These are phyloP conservation scores for Malacoraja senta DNA, from an alignment of 2,797 vertebrate species.

Conservation along the genomic window DNA sequence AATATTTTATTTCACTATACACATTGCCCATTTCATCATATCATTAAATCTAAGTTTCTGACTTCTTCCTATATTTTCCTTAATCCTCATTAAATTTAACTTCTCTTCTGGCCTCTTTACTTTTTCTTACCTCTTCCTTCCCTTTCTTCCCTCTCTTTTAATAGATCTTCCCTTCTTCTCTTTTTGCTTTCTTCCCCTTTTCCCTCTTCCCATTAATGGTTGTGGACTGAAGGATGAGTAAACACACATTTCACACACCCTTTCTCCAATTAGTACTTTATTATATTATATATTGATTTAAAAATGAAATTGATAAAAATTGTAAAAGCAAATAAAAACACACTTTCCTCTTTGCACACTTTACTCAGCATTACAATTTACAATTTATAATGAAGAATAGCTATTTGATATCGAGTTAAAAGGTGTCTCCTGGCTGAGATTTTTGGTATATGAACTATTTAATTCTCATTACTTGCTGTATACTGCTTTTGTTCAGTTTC, in stretches of 20 bases:
- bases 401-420: not conserved
- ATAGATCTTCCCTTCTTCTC: constrained; percentile 39
- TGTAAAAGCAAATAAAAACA: not conserved
- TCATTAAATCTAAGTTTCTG: constrained; percentile 14
- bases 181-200: constrained; percentile 38
- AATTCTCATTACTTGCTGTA: not conserved
- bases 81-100: not conserved
- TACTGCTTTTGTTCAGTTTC: not conserved
- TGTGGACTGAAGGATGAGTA: constrained; percentile 38
- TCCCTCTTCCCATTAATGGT: constrained; percentile 38
- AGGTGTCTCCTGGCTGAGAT: not conserved
- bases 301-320: constrained; percentile 27
- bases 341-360: not conserved
- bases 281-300: constrained; percentile 4
- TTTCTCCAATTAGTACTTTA: constrained; percentile 28
- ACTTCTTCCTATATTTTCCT: constrained; percentile 6
- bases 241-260: constrained; percentile 27
- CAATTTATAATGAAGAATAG: not conserved
- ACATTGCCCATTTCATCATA: not conserved
- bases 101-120: not conserved
- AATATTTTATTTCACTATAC: not conserved
- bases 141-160: constrained; percentile 38
- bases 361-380: not conserved
- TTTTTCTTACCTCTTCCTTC: constrained; percentile 38
- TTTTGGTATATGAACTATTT: not conserved